Percentiles rank a stretch among this genome's conserved stretches.
Conservation (phyloP, 2,113 vertebrate genomes). For the Rhinolophus sinicus region DNA sequence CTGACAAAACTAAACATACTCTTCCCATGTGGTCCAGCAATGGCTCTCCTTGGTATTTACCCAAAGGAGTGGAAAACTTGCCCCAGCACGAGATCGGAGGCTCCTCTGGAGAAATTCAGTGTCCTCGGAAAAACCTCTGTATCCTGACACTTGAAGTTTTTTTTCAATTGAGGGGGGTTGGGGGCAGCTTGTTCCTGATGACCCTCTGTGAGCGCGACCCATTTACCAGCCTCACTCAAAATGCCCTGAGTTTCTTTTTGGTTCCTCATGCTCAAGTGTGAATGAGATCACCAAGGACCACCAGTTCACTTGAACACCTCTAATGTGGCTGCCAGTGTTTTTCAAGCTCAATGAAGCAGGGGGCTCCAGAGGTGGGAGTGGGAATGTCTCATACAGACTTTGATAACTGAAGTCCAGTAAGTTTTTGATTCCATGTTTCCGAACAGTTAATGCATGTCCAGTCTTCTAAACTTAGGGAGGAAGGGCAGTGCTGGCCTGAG, state of each 20-base stretch:
- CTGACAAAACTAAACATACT: background rate
- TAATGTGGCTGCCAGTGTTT: background rate
- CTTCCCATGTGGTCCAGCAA: background rate
- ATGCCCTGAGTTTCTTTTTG: background rate
- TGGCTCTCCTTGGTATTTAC: background rate
- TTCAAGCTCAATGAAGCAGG: background rate
- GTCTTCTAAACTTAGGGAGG: background rate
- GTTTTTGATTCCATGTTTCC: background rate
- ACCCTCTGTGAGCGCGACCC: background rate
- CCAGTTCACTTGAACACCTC: background rate
- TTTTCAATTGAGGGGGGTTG: background rate
- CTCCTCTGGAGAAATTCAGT: background rate
- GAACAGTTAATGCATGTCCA: background rate
- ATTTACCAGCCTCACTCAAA: background rate
- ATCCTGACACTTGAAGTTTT: background rate
- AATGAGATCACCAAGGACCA: background rate
- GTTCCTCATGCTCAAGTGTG: background rate
- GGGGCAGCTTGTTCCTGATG: background rate
- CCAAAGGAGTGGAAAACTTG: background rate
- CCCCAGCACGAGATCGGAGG: background rate
- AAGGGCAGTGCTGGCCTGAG: background rate
- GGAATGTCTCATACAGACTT: background rate
- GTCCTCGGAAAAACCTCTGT: background rate
- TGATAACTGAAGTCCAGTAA: background rate
- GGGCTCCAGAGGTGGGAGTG: background rate